phyloP scores from a whole-genome alignment of 2,888 invertebrate species.

The Tinea trinotella region DNA sequence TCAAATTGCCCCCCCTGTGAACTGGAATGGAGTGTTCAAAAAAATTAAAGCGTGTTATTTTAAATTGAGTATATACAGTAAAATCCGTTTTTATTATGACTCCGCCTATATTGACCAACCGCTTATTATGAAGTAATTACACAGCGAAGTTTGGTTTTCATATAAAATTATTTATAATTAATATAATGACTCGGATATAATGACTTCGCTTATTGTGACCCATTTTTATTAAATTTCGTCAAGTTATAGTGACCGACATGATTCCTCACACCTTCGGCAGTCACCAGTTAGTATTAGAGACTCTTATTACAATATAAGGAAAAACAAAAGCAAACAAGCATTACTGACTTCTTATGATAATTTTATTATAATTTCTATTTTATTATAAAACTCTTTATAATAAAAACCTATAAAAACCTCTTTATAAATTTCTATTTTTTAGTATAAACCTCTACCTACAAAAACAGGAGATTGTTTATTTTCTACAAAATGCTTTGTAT shows the following conservation, averaged over 20 bases:
- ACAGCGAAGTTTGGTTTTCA: too few species aligned
- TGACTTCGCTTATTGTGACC: constrained; percentile 25
- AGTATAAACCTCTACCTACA: too few species aligned
- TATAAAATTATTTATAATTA: constrained; percentile 25
- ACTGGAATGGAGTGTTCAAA: too few species aligned
- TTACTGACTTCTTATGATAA: constrained; percentile 21
- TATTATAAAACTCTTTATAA: too few species aligned
- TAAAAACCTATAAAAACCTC: too few species aligned
- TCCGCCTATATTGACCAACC: constrained; percentile 20
- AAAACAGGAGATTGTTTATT: too few species aligned
- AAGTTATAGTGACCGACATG: constrained; percentile 24
- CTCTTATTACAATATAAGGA: constrained; percentile 24
- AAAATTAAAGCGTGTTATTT: too few species aligned
- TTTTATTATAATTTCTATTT: too few species aligned
- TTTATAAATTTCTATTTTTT: too few species aligned
- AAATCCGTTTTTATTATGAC: constrained; percentile 20
- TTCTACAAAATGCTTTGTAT: too few species aligned
- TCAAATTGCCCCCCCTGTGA: too few species aligned
- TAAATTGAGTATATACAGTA: constrained; percentile 7
- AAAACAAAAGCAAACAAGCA: constrained; percentile 25
- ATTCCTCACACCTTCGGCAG: constrained; percentile 19
- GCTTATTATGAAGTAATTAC: too few species aligned
- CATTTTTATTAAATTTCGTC: constrained; percentile 24
- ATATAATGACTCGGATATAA: constrained; percentile 24
- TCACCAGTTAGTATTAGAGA: constrained; percentile 25